Conservation (phyloP, 2,113 vertebrate species). For the Oophaga pumilio region DNA sequence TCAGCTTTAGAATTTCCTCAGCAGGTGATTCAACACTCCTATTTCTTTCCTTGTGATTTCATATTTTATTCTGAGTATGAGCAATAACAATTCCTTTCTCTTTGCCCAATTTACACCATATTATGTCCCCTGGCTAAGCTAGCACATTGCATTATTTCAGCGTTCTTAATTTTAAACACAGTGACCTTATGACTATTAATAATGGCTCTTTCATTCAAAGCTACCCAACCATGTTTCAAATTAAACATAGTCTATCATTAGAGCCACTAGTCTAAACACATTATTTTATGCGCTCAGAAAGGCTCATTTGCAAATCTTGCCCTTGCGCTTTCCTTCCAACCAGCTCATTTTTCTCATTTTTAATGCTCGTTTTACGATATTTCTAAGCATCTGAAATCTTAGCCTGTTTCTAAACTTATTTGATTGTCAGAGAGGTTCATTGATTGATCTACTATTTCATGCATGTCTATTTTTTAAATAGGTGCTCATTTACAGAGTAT, state of each 20-base stretch:
- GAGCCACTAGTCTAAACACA: constrained; percentile 43
- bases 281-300: constrained; percentile 31
- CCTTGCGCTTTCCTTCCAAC: neutral
- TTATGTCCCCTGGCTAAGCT: constrained; percentile 26
- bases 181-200: constrained; percentile 48
- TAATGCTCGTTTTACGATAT: neutral
- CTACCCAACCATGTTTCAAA: constrained; percentile 42
- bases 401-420: neutral
- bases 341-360: constrained; percentile 4
- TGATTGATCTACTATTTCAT: neutral
- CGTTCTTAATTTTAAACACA: constrained; percentile 41
- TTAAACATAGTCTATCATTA: constrained; percentile 44
- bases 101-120: constrained; percentile 42
- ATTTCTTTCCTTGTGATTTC: constrained; percentile 48
- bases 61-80: constrained; percentile 49
- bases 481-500: neutral
- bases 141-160: constrained; percentile 46
- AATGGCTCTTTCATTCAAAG: constrained; percentile 46
- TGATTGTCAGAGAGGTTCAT: neutral
- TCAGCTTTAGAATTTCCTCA: constrained; percentile 57
- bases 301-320: constrained; percentile 33
- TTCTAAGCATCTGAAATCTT: neutral
- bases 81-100: constrained; percentile 35
- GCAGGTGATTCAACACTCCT: constrained; percentile 48
- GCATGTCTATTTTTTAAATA: neutral